Evolutionary conservation across 2,888 invertebrate species (phyloP).

Genomic region (Parnassius glacialis): DNA sequence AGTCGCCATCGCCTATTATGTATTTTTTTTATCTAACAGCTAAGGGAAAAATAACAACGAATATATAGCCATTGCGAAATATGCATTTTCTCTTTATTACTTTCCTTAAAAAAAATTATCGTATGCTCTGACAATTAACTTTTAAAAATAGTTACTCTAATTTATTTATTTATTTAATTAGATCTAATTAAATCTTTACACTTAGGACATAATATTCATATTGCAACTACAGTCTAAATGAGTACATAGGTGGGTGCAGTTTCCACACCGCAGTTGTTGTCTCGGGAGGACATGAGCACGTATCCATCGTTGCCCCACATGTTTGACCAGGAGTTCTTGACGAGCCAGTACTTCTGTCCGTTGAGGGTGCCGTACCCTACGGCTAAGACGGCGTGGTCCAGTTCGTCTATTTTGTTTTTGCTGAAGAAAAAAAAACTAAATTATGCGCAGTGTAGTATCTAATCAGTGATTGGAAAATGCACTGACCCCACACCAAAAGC

Average conservation of each 20-base stretch:
- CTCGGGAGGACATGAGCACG: conserved; percentile 91
- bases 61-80: too few relatives aligned
- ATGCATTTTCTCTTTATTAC: too few relatives aligned
- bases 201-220: background rate
- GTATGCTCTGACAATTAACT: too few relatives aligned
- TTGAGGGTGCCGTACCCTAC: conserved; percentile 94
- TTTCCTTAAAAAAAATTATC: too few relatives aligned
- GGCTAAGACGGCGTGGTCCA: conserved; percentile 96
- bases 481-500: too few relatives aligned
- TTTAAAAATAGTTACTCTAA: too few relatives aligned
- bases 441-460: too few relatives aligned
- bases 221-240: conserved; percentile 64
- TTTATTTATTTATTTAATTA: too few relatives aligned
- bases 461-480: too few relatives aligned
- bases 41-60: too few relatives aligned
- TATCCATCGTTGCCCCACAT: conserved; percentile 99
- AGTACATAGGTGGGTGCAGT: conserved; percentile 92
- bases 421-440: conserved; percentile 42
- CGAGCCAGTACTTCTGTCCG: conserved; percentile 93
- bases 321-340: conserved; percentile 98
- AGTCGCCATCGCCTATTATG: too few relatives aligned
- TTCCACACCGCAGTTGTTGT: conserved; percentile 97
- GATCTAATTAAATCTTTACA: background rate
- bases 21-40: too few relatives aligned
- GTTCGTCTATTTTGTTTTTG: conserved; percentile 87